These are phyloP conservation scores for Miichthys miiuy DNA, from an alignment of 2,797 vertebrate species.

Conservation along the genomic window DNA sequence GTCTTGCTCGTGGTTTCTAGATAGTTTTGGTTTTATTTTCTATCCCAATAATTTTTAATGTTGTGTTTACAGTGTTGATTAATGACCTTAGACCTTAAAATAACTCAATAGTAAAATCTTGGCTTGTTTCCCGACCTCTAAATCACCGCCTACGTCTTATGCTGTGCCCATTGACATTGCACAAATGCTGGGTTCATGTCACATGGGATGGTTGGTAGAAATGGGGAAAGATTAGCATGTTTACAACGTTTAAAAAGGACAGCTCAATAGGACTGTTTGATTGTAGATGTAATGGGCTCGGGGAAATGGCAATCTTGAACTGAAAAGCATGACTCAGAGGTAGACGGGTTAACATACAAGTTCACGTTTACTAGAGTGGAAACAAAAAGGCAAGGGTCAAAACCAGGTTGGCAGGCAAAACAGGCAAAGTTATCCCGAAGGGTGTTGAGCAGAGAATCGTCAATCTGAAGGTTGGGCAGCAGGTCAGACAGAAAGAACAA, in stretches of 20 bases:
- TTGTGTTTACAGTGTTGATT: not conserved
- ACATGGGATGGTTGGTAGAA: not conserved
- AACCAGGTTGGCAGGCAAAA: conserved; percentile 4
- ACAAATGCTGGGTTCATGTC: conserved; percentile 1
- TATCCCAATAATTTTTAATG: not conserved
- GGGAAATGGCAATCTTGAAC: not conserved
- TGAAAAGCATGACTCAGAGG: not conserved
- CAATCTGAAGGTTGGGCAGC: not conserved
- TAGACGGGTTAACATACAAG: not conserved
- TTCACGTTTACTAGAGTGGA: not conserved
- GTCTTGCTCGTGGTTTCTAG: not conserved
- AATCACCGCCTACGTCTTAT: not conserved
- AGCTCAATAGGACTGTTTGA: not conserved
- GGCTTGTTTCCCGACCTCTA: not conserved
- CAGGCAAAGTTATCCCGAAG: not conserved
- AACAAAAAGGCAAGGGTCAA: not conserved
- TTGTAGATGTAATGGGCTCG: too few species aligned
- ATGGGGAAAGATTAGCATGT: not conserved
- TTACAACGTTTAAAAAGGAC: not conserved
- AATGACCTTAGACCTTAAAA: not conserved
- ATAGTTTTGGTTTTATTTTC: not conserved
- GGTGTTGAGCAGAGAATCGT: not conserved
- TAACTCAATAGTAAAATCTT: not conserved
- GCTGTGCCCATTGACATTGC: not conserved
- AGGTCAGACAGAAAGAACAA: conserved; percentile 3